These are phyloP conservation scores for Ctenomys sociabilis DNA, from an alignment of 2,113 vertebrate species.

Conservation along the genomic window DNA sequence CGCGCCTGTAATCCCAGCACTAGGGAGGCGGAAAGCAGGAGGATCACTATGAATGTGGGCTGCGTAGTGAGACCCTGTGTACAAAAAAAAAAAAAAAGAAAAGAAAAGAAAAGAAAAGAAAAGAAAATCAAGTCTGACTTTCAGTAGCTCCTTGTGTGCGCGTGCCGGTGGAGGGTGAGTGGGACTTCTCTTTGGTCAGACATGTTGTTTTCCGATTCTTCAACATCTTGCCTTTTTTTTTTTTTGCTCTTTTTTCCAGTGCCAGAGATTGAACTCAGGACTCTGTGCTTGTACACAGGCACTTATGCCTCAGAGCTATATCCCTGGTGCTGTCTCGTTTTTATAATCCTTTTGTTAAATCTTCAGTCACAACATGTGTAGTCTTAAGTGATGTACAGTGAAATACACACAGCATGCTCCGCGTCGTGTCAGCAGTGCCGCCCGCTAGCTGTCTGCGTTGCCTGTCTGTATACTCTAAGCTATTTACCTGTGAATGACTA, in stretches of 20 bases:
- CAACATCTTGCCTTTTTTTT: neutral
- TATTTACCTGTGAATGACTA: neutral
- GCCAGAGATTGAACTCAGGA: too few relatives aligned
- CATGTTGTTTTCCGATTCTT: neutral
- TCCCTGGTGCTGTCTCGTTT: too few relatives aligned
- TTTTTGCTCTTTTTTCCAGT: too few relatives aligned
- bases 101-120: too few relatives aligned
- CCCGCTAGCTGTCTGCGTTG: accelerated
- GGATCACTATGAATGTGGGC: too few relatives aligned
- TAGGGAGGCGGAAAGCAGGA: too few relatives aligned
- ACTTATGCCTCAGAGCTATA: too few relatives aligned
- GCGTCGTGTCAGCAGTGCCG: accelerated
- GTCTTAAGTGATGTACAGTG: neutral
- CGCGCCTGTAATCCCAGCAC: too few relatives aligned
- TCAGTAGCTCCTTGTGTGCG: neutral
- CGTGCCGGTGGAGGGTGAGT: neutral
- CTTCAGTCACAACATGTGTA: neutral
- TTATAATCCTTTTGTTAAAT: neutral
- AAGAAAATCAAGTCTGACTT: neutral
- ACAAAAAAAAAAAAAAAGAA: too few relatives aligned
- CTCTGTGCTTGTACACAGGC: too few relatives aligned
- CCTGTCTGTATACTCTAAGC: neutral
- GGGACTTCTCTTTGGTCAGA: neutral
- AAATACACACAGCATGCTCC: neutral
- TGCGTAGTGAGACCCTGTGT: too few relatives aligned